These are phyloP conservation scores for Myopa testacea DNA, from an alignment of 2,888 invertebrate genomes.

Conservation along the genomic window DNA sequence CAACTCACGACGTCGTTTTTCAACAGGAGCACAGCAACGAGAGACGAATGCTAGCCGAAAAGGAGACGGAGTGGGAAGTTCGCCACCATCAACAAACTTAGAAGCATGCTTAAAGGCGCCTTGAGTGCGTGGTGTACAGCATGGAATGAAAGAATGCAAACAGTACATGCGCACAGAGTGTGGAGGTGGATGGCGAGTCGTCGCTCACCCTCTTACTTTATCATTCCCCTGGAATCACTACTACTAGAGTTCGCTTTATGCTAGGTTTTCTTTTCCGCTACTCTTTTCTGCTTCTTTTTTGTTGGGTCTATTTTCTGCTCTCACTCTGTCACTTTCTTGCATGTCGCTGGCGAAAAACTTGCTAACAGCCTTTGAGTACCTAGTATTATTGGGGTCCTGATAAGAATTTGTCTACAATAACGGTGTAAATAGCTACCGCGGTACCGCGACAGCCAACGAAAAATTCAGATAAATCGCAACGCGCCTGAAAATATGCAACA, in stretches of 20 bases:
- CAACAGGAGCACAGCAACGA: slow-evolving; percentile 57
- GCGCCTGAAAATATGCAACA: slow-evolving; percentile 8
- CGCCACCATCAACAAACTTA: neutral
- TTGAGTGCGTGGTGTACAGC: neutral
- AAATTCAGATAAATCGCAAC: neutral
- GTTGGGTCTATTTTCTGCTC: too few relatives aligned
- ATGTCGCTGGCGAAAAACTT: slow-evolving; percentile 46
- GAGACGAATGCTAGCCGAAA: neutral
- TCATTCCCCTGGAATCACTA: too few relatives aligned
- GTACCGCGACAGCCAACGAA: neutral
- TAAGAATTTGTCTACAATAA: slow-evolving; percentile 60
- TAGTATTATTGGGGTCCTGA: slow-evolving; percentile 65
- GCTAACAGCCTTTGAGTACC: slow-evolving; percentile 61
- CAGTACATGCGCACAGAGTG: neutral
- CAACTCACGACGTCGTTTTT: slow-evolving; percentile 66
- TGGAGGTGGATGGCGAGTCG: too few relatives aligned
- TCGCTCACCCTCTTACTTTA: too few relatives aligned
- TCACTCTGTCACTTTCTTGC: too few relatives aligned
- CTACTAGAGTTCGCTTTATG: too few relatives aligned
- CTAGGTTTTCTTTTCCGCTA: too few relatives aligned
- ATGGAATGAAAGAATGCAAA: slow-evolving; percentile 1
- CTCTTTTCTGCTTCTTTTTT: too few relatives aligned
- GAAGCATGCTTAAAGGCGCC: neutral
- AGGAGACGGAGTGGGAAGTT: neutral
- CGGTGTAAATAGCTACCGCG: slow-evolving; percentile 3